A percentile compares a stretch with the other conserved stretches of the same genome.
phyloP scores from a whole-genome alignment of 2,888 invertebrate species.

The Siphlonurus alternatus region DNA sequence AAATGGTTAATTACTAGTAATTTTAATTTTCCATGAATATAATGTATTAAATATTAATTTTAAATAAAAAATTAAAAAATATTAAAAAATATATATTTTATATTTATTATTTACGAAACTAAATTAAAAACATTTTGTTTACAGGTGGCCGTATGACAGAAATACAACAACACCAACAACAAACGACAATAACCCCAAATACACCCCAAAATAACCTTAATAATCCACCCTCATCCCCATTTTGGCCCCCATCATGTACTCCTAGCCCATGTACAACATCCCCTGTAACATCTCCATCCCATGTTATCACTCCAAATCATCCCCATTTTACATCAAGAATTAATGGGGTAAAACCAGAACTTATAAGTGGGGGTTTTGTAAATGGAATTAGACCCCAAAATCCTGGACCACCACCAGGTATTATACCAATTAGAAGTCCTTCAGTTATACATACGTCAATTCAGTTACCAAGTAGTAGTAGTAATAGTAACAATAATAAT shows the following conservation, averaged over 20 bases:
- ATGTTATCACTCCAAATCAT: slow-evolving; percentile 15
- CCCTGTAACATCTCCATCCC: slow-evolving; percentile 3
- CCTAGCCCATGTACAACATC: slow-evolving; percentile 14
- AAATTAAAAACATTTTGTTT: no score
- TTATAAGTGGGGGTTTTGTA: slow-evolving; percentile 42
- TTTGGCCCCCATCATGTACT: slow-evolving; percentile 16
- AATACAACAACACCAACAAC: background rate
- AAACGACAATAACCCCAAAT: slow-evolving; percentile 6
- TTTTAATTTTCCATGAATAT: no score
- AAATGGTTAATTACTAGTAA: no score
- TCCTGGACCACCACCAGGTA: background rate
- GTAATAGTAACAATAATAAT: background rate
- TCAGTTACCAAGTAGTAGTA: background rate
- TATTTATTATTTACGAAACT: no score
- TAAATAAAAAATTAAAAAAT: no score
- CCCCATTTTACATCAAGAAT: slow-evolving; percentile 32
- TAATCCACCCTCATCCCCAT: slow-evolving; percentile 13
- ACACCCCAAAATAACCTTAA: background rate
- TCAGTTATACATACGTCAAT: background rate
- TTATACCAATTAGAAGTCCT: background rate
- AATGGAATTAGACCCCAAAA: slow-evolving; percentile 18
- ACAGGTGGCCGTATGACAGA: background rate
- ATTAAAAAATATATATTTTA: no score
- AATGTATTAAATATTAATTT: no score
- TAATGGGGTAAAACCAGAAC: slow-evolving; percentile 67